Conservation (phyloP, 2,113 vertebrate genomes). For the Neodontobutis hainanensis region DNA sequence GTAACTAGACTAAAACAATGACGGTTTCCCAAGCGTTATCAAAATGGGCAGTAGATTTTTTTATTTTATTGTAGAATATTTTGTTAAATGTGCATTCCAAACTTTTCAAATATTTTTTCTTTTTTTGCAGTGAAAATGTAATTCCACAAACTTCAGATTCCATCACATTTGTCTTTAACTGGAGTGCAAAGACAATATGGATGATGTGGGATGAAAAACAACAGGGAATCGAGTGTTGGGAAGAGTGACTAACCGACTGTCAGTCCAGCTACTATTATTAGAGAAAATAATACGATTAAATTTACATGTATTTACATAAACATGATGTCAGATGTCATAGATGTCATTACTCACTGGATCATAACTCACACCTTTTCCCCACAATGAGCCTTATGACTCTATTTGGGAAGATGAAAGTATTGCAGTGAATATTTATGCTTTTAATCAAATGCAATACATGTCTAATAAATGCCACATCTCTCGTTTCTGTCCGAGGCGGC, state of each 20-base stretch:
- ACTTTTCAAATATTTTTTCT: neutral
- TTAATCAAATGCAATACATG: neutral
- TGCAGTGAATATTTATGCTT: neutral
- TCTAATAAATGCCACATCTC: neutral
- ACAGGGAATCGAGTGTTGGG: neutral
- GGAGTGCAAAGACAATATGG: neutral
- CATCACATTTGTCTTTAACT: neutral
- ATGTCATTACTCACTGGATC: slow-evolving; percentile 10
- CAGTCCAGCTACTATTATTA: neutral
- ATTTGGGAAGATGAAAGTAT: neutral
- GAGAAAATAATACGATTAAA: slow-evolving; percentile 29
- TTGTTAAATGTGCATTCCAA: too few relatives aligned
- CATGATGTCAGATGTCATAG: slow-evolving; percentile 22
- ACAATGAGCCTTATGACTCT: neutral
- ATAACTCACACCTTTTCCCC: neutral
- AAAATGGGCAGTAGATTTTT: too few relatives aligned
- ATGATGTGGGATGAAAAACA: neutral
- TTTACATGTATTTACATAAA: slow-evolving; percentile 39
- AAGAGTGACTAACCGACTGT: neutral
- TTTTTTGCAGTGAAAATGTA: neutral
- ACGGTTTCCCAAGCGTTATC: too few relatives aligned
- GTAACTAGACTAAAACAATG: too few relatives aligned
- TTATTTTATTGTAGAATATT: too few relatives aligned
- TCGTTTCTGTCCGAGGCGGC: slow-evolving; percentile 8
- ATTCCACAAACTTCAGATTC: neutral